phyloP scores from a whole-genome alignment of 2,888 invertebrate genomes.

The Drosophila eohydei region DNA sequence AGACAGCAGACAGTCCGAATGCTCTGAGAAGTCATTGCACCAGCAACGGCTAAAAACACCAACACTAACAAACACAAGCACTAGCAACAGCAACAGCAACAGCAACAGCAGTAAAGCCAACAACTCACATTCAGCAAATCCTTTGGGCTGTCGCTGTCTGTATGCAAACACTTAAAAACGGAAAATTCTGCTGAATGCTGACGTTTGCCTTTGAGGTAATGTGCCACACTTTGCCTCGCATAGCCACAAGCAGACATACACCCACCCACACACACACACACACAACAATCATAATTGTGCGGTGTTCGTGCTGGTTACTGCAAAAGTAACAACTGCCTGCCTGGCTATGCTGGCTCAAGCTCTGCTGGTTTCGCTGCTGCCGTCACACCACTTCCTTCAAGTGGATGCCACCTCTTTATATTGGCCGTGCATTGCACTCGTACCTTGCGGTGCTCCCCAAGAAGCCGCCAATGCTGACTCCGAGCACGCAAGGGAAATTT shows the following conservation, averaged over 20 bases:
- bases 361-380: conserved; percentile 11
- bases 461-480: conserved; percentile 42
- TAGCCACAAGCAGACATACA: conserved; percentile 18
- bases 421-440: conserved; percentile 62
- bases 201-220: conserved; percentile 53
- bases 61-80: background rate
- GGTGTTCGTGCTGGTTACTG: conserved; percentile 47
- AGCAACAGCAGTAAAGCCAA: background rate
- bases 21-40: conserved; percentile 51
- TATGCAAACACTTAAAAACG: conserved; percentile 60
- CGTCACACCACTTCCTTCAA: conserved; percentile 48
- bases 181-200: conserved; percentile 41
- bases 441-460: conserved; percentile 37
- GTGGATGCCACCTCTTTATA: conserved; percentile 21
- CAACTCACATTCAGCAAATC: conserved; percentile 29
- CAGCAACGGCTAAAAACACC: background rate
- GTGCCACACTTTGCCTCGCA: conserved; percentile 30
- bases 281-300: conserved; percentile 71
- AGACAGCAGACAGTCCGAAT: background rate
- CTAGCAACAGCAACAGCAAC: background rate
- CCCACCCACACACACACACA: conserved; percentile 13
- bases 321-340: conserved; percentile 31
- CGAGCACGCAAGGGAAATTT: conserved; percentile 10
- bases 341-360: conserved; percentile 23
- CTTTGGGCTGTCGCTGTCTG: conserved; percentile 45